Percentiles rank a stretch among this genome's conserved stretches.
phyloP scores from a whole-genome alignment of 2,113 vertebrate genomes.

The Vulpes lagopus region DNA sequence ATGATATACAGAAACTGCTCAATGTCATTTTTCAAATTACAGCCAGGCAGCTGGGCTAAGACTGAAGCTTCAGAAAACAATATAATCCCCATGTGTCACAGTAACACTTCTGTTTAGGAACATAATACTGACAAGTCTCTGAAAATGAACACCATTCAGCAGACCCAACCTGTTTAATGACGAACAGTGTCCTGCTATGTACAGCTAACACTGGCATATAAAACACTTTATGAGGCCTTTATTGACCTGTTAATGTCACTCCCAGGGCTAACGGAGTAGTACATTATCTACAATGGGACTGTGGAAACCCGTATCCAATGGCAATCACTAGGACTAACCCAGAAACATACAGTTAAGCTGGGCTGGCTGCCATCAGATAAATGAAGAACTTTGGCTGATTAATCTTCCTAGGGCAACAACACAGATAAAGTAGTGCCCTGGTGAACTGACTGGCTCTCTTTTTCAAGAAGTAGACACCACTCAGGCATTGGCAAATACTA shows the following conservation, averaged over 20 bases:
- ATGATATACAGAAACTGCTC: background rate
- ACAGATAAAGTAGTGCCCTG: conserved; percentile 61
- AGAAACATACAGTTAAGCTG: conserved; percentile 78
- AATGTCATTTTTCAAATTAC: conserved; percentile 45
- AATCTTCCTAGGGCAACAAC: conserved; percentile 75
- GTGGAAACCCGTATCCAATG: conserved; percentile 62
- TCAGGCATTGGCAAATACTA: conserved; percentile 54
- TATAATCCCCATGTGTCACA: background rate
- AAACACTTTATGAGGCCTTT: conserved; percentile 81
- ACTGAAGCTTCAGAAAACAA: conserved; percentile 13
- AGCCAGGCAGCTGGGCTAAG: background rate
- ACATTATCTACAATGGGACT: conserved; percentile 36
- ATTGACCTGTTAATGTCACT: conserved; percentile 84
- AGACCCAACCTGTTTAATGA: conserved; percentile 41
- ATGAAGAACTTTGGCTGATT: conserved; percentile 77
- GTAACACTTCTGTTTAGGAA: conserved; percentile 22
- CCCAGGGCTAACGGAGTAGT: conserved; percentile 77
- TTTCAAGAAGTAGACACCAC: conserved; percentile 69
- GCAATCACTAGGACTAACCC: conserved; percentile 82
- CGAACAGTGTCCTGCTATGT: background rate
- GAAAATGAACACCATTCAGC: conserved; percentile 1
- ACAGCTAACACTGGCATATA: background rate
- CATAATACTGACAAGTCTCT: conserved; percentile 17
- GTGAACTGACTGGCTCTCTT: conserved; percentile 64
- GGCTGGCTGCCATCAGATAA: conserved; percentile 82